Base-by-base conservation (phyloP, 2,113 vertebrate genomes). In the Poecilia latipinna region DNA sequence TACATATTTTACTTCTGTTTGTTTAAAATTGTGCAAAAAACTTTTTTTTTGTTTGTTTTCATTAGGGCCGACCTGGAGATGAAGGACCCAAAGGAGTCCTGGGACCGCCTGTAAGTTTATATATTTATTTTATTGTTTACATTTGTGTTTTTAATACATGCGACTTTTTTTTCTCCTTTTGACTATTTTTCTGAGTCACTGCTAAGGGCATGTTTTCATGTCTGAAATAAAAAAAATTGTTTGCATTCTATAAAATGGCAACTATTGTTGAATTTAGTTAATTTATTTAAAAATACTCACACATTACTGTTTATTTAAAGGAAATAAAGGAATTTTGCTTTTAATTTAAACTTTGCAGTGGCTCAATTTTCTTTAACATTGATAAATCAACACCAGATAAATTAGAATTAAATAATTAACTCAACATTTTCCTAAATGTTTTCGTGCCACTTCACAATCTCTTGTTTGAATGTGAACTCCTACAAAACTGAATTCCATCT, bases 51-150 rank as follows among this genome's bases (percentile, higher is more conserved):
- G 3, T 1, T 57, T 35, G 10, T 66, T 54, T 31, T 29, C 13
- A 13, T 6, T 87, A 97, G 96, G 96, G 96, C 67, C 93, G 93
- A n/a, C 87, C 63, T 8, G 96, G 96, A 76, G 91, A 95, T 12
- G 88, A 90, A 0, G 96, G 96, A 15, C 85, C 90, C 35, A 94
- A 86, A 84, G 96, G 96, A 54, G 85, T 96, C 39, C 91, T 91
- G 4, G 96, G 96, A n/a, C 42, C 85, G 61, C 83, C 76, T 35
- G 96, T 97, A 90, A 95, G 96, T 93, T 51, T 29, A 3, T 8
- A 10, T 8, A 24, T 17, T 26, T 22, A 11, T 33, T 15, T 67
- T 39, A 26, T 67, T 5, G 4, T 35, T 17, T 13, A 26, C 7
- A 22, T 57, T 48, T 17, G 24, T n/a, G 2, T n/a, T 57, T n/a